A percentile compares a stretch with the other conserved stretches of the same genome.
These are phyloP conservation scores for Coregonus suidteri DNA, from an alignment of 2,797 vertebrate species.

Conservation along the genomic window DNA sequence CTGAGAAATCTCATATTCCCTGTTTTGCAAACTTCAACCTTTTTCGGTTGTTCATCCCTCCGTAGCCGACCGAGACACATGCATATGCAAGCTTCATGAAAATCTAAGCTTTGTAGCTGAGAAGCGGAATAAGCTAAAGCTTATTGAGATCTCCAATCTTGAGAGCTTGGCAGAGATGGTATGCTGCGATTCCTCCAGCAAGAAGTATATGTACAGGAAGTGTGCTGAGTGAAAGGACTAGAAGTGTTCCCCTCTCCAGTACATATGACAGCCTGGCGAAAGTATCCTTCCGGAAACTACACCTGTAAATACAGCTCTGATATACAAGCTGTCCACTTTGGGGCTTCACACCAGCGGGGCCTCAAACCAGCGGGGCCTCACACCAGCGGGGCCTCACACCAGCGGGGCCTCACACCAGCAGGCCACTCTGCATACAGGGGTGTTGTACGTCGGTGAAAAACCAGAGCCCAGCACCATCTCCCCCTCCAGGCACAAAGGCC, in stretches of 20 bases:
- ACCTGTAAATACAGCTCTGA: conserved; percentile 18
- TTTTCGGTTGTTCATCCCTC: conserved; percentile 13
- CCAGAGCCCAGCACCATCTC: conserved; percentile 6
- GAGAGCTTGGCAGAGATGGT: not conserved
- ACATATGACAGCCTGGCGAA: not conserved
- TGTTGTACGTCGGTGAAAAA: conserved; percentile 11
- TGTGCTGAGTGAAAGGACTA: not conserved
- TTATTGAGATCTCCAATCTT: not conserved
- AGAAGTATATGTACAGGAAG: conserved; percentile 12
- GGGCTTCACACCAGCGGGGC: conserved; percentile 12
- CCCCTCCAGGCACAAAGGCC: conserved; percentile 21
- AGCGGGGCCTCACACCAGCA: conserved; percentile 14
- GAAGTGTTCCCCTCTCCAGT: not conserved
- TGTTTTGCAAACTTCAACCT: not conserved
- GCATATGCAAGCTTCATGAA: conserved; percentile 11
- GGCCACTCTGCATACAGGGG: conserved; percentile 12
- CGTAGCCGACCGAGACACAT: not conserved
- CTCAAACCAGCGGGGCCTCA: conserved; percentile 10
- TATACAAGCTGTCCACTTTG: conserved; percentile 22
- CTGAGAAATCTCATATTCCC: too few relatives aligned
- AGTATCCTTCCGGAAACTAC: conserved; percentile 12
- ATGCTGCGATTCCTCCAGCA: conserved; percentile 2
- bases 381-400: conserved; percentile 13
- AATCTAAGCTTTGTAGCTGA: conserved; percentile 5
- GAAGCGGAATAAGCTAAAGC: not conserved